phyloP scores from a whole-genome alignment of 2,113 vertebrate species.

The Casuarius casuarius region DNA sequence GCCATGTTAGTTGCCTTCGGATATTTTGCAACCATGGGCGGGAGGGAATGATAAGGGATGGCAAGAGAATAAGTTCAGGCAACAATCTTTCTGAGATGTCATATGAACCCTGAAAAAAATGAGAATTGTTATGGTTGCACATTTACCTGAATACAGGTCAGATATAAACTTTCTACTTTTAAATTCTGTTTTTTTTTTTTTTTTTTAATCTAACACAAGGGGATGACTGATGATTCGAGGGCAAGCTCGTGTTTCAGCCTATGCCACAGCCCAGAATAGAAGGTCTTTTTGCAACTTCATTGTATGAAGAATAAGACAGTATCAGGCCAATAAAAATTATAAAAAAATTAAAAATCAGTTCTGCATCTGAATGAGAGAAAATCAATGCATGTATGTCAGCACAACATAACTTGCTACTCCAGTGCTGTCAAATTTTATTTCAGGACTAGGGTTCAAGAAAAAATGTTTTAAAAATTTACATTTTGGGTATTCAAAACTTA shows the following conservation, averaged over 20 bases:
- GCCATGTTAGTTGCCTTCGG: neutral
- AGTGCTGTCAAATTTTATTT: slow-evolving; percentile 19
- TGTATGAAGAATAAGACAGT: neutral
- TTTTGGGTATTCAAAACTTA: neutral
- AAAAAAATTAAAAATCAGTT: slow-evolving; percentile 20
- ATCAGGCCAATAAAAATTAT: neutral
- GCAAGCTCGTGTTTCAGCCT: neutral
- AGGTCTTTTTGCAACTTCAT: neutral
- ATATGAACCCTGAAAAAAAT: neutral
- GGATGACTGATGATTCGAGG: neutral
- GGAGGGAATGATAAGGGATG: neutral
- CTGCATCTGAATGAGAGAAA: slow-evolving; percentile 37
- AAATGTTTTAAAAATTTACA: neutral
- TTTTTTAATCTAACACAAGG: neutral
- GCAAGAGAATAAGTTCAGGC: neutral
- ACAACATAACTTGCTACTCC: neutral
- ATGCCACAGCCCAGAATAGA: neutral
- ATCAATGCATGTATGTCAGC: neutral
- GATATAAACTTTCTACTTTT: neutral
- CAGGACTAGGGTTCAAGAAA: neutral
- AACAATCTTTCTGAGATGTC: neutral
- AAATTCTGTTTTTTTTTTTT: neutral
- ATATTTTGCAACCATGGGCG: neutral
- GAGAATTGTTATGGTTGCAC: neutral
- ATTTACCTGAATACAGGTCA: neutral